phyloP scores from a whole-genome alignment of 2,113 vertebrate species.

The Aegotheles bennettii region DNA sequence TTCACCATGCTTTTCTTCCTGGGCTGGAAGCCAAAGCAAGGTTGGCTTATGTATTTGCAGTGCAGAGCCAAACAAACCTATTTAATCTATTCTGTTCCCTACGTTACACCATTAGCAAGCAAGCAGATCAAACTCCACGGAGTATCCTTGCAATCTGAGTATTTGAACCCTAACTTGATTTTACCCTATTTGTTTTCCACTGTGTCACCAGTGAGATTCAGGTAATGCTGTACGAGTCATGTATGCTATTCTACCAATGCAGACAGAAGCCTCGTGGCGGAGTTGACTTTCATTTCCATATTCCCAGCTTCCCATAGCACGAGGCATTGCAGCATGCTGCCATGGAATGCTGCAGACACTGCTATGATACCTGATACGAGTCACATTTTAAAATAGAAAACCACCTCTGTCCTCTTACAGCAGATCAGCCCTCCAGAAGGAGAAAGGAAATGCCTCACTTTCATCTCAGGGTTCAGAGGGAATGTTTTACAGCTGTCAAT shows the following conservation, averaged over 20 bases:
- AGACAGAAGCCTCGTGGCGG: not conserved
- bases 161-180: not conserved
- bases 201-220: not conserved
- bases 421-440: not conserved
- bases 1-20: slow-evolving; percentile 10
- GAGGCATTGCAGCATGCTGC: not conserved
- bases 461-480: slow-evolving; percentile 55
- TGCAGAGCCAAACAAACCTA: not conserved
- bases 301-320: not conserved
- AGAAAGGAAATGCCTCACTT: slow-evolving; percentile 17
- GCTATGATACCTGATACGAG: not conserved
- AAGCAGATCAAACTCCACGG: not conserved
- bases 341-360: not conserved
- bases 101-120: not conserved
- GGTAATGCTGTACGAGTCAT: not conserved
- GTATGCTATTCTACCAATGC: fast-evolving
- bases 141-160: not conserved
- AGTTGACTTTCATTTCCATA: not conserved
- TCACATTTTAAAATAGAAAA: not conserved
- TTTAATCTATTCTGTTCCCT: not conserved
- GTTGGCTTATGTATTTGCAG: not conserved
- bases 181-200: not conserved
- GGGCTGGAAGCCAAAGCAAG: slow-evolving; percentile 14
- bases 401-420: not conserved
- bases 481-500: slow-evolving; percentile 34